Evolutionary conservation across 2,797 vertebrate species (phyloP).

Genomic region (Eptatretus atami): DNA sequence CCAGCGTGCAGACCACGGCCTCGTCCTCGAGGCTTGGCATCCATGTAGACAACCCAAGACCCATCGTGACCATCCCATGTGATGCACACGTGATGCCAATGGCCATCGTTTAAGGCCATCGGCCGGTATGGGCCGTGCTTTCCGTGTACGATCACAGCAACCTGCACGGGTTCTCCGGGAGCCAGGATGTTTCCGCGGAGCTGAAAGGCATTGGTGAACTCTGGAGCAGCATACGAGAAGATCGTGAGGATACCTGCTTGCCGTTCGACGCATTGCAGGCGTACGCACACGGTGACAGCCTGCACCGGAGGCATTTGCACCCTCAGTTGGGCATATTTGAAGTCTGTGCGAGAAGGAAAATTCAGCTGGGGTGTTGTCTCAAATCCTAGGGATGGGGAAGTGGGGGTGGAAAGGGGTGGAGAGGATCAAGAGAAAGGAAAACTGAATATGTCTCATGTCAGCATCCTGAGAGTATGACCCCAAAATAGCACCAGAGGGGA

Average conservation of each 20-base stretch:
- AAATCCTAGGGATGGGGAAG: background rate
- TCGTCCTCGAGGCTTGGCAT: background rate
- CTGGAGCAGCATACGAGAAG: conserved; percentile 35
- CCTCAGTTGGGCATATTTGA: conserved; percentile 23
- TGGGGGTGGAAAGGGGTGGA: too few relatives aligned
- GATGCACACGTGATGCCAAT: background rate
- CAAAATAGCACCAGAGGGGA: too few relatives aligned
- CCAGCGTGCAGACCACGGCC: background rate
- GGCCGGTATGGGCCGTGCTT: conserved; percentile 2
- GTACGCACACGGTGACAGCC: conserved; percentile 27
- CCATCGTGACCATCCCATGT: background rate
- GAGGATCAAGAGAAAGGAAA: too few relatives aligned
- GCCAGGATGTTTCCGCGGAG: conserved; percentile 18
- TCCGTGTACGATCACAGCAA: conserved; percentile 5
- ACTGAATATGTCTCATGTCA: too few relatives aligned
- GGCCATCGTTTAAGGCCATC: background rate
- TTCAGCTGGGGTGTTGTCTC: background rate
- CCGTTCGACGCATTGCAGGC: conserved; percentile 30
- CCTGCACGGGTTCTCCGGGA: background rate
- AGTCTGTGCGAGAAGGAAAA: conserved; percentile 14
- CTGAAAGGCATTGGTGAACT: conserved; percentile 46
- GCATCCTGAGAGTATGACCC: too few relatives aligned
- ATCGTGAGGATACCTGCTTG: conserved; percentile 21
- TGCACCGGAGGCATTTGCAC: conserved; percentile 20
- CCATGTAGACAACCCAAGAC: background rate